phyloP scores from a whole-genome alignment of 2,113 vertebrate genomes.

The Scortum barcoo region DNA sequence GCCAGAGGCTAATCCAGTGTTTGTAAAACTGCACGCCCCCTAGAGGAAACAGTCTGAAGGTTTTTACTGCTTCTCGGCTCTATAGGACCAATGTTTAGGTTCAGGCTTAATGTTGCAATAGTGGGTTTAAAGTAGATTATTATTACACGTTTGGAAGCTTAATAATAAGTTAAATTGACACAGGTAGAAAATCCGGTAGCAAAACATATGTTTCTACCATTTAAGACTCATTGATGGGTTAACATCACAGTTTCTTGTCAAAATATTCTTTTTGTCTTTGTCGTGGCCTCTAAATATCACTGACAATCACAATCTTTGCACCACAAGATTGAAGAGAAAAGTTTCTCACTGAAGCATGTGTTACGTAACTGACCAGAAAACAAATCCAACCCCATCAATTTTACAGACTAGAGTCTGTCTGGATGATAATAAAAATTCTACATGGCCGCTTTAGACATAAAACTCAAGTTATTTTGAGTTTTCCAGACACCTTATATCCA shows the following conservation, averaged over 20 bases:
- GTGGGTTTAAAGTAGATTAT: not conserved
- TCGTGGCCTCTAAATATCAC: not conserved
- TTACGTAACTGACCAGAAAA: not conserved
- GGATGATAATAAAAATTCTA: not conserved
- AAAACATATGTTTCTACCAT: not conserved
- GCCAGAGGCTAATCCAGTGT: conserved; percentile 66
- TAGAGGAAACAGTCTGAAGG: conserved; percentile 33
- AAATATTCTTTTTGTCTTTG: not conserved
- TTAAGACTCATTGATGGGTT: not conserved
- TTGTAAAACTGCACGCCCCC: conserved; percentile 50
- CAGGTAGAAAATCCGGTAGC: not conserved
- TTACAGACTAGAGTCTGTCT: not conserved
- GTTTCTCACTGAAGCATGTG: not conserved
- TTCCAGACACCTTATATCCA: not conserved
- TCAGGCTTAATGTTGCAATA: not conserved
- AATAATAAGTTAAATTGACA: not conserved
- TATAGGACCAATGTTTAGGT: not conserved
- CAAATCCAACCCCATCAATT: not conserved
- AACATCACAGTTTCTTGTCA: not conserved
- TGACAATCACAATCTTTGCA: not conserved
- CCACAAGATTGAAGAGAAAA: not conserved
- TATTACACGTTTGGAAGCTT: not conserved
- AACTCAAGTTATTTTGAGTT: not conserved
- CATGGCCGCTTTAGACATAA: not conserved
- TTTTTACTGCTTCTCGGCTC: too few species aligned